Evolutionary conservation across 1,140 invertebrate genomes (phyloP).

Genomic region (Eubasilissa regina): DNA sequence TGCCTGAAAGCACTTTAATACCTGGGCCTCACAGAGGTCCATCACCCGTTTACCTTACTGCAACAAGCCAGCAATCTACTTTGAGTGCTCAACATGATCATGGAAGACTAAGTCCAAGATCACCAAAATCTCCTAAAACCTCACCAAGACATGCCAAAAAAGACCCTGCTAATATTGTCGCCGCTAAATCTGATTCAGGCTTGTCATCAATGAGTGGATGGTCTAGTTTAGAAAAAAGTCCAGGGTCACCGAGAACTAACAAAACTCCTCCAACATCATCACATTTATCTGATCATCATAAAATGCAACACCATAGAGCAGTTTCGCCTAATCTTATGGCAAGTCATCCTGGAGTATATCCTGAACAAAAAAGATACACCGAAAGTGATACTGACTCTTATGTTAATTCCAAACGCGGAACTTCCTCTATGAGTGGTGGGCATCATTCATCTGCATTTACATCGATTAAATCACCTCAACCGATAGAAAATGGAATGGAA

Average conservation of each 20-base stretch:
- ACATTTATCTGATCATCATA: conserved; percentile 45
- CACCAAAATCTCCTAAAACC: conserved; percentile 82
- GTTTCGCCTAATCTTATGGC: conserved; percentile 35
- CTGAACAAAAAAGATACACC: conserved; percentile 51
- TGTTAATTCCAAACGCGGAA: conserved; percentile 65
- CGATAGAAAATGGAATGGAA: conserved; percentile 63
- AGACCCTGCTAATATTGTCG: conserved; percentile 76
- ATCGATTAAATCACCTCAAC: conserved; percentile 68
- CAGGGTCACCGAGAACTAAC: conserved; percentile 77
- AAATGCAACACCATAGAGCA: conserved; percentile 45
- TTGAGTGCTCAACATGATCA: conserved; percentile 66
- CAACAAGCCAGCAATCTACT: conserved; percentile 59
- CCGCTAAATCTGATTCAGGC: conserved; percentile 87
- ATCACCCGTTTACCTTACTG: conserved; percentile 68
- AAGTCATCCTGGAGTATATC: conserved; percentile 31
- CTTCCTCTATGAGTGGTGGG: conserved; percentile 67
- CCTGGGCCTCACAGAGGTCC: conserved; percentile 64
- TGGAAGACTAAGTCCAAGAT: conserved; percentile 77
- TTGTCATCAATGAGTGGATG: conserved; percentile 89
- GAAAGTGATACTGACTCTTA: conserved; percentile 55
- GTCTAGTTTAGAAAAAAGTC: conserved; percentile 88
- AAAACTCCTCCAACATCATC: conserved; percentile 63
- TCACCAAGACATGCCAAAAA: conserved; percentile 82
- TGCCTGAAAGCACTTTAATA: conserved; percentile 65
- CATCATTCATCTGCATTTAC: conserved; percentile 70